Evolutionary conservation across 2,888 invertebrate genomes (phyloP), one percentile per base, ranked within the genome.

Genomic region (Baronia brevicornis): DNA sequence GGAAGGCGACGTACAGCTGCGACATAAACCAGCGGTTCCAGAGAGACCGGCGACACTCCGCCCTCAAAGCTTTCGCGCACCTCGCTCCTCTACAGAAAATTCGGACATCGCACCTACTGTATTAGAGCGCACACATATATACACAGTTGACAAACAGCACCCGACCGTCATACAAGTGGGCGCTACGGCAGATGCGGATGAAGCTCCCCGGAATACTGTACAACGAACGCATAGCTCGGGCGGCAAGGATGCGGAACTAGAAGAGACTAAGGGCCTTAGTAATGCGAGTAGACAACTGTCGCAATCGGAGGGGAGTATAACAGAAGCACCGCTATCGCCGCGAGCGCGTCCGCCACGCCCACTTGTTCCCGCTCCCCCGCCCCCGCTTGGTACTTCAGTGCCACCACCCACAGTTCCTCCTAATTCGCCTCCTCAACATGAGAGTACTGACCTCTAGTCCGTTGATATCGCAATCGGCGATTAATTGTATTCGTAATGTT

Each of bases 11-110:
- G 87, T 89, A 23, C 85, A 84, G 55, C 61, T 89, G 43, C 84
- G 90, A 12, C 79, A 87, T 60, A 94, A 94, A 69, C 94, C 94
- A 3, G 91, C 91, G 28, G 88, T 94, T 45, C 94, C 94, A 28
- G 93, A 93, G 65, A 86, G 94, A 33, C 94, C 94, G 27, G 89
- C 90, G 20, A 88, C 89, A 24, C 75, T 92, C 36, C 84, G 88
- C 9, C 86, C 87, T 46, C 88, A 87, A 33, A 84, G 78, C 60
- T 87, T 84, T 60, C 71, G 85, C 38, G 79, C 65, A 33, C 62
- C 72, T 29, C 68, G 80, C 29, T 66, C 62, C 42, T 73, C 75
- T 21, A 52, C 50, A 14, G 62, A 68, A 29, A 34, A 29, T 20
- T 11, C 40, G 5, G 49, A 48, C 14, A 24, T 41, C 3, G 48